Base-by-base conservation (phyloP, 1,140 invertebrate genomes). In the Drosophila grimshawi region DNA sequence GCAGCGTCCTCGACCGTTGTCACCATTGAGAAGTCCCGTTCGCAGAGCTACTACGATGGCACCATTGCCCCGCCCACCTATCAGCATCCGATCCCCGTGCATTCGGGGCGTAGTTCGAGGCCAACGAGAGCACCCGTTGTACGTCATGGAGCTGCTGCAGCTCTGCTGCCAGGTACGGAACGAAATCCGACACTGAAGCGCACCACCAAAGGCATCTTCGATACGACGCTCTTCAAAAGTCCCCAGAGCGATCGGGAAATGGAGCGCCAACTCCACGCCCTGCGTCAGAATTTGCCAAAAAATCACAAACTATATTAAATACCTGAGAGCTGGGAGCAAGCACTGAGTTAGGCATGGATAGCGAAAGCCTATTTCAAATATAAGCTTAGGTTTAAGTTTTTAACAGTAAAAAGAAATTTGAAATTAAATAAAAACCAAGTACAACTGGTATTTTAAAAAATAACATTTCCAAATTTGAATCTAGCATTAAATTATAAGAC, bases 241-340 rank as follows among this genome's bases (percentile, higher is more conserved):
- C 90, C 90, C 0, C 70, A 68, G 11, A 88, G 64, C 56, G 83
- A 92, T 57, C 30, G 74, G 4, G 78, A 90, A 49, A 61, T 80
- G 41, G 78, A 86, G 19, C 65, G 62, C 0, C 66, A 81, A 29
- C 65, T 91, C 1, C 62, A 72, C 11, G 51, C 66, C 5, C 49
- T 85, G 41, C 76, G 76, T 45, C 82, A 76, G 57, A 86, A 72
- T 74, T 91, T 92, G 80, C 91, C 91, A 79, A 92, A 92, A 90
- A 92, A 92, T 73, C 91, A 92, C 62, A 92, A 92, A 81, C 64
- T 92, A 57, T 90, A 81, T 65, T 90, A 74, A 72, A 27, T 57
- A 48, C 10, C 11, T 3, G 10, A 3, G 53, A 43, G n/a, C 7
- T 46, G 29, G 35, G 29, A 51, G 11, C 5, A 35, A 35, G 3